These are phyloP conservation scores for Chalcosyrphus nemorum DNA, from an alignment of 2,888 invertebrate genomes.

Conservation along the genomic window DNA sequence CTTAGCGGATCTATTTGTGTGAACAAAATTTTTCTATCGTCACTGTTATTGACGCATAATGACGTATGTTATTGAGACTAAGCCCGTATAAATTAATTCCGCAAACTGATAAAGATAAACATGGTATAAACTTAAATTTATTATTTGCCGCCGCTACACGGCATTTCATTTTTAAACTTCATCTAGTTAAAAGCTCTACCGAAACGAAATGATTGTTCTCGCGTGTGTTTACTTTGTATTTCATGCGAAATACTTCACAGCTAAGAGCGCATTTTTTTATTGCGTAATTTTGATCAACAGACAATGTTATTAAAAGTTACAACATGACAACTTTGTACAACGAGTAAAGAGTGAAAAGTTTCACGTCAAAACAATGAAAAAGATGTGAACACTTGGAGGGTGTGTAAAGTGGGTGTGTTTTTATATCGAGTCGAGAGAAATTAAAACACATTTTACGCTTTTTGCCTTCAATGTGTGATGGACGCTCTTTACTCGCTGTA, in stretches of 20 bases:
- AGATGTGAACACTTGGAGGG: conserved; percentile 7
- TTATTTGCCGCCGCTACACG: conserved; percentile 6
- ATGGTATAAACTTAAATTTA: conserved; percentile 13
- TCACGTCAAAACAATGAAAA: conserved; percentile 4
- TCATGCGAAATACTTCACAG: neutral
- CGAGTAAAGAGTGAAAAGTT: neutral
- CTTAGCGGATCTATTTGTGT: conserved; percentile 15
- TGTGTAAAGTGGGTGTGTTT: conserved; percentile 61
- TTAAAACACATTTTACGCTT: conserved; percentile 18
- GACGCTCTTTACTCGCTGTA: neutral
- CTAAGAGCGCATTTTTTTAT: neutral
- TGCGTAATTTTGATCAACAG: neutral
- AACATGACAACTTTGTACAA: neutral
- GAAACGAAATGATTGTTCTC: neutral
- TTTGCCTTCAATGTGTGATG: neutral
- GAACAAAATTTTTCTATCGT: conserved; percentile 13
- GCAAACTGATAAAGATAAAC: conserved; percentile 38
- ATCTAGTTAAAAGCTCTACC: neutral
- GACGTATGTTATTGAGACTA: conserved; percentile 50
- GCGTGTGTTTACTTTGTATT: neutral
- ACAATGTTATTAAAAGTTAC: neutral
- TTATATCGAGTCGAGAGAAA: too few relatives aligned
- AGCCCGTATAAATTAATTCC: conserved; percentile 42
- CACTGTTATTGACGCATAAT: conserved; percentile 55
- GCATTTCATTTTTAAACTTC: neutral